These are phyloP conservation scores for Trissolcus basalis DNA, from an alignment of 1,140 invertebrate species.

Conservation along the genomic window DNA sequence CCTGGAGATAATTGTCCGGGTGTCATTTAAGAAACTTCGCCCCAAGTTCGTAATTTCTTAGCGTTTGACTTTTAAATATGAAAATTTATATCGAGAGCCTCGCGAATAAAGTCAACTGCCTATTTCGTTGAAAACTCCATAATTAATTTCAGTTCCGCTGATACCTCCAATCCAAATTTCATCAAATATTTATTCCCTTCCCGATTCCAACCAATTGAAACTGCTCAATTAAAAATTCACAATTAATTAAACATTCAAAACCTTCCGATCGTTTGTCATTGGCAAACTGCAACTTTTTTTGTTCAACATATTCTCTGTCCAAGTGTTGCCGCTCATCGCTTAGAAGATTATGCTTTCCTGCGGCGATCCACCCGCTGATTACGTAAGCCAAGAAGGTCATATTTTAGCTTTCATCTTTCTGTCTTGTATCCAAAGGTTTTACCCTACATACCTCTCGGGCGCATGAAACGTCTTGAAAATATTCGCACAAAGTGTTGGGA, in stretches of 20 bases:
- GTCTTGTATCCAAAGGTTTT: conserved; percentile 15
- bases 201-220: background rate
- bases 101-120: conserved; percentile 10
- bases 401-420: conserved; percentile 27
- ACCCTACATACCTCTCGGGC: conserved; percentile 19
- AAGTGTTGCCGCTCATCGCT: background rate
- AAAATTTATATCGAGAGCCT: conserved; percentile 30
- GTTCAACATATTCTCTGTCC: conserved; percentile 3
- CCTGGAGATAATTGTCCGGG: conserved; percentile 40
- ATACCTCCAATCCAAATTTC: background rate
- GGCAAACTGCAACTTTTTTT: background rate
- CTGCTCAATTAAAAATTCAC: background rate
- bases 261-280: background rate
- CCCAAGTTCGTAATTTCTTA: conserved; percentile 37
- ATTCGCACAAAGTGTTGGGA: conserved; percentile 45
- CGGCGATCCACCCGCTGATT: conserved; percentile 6
- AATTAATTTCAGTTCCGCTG: conserved; percentile 6
- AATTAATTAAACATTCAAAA: background rate
- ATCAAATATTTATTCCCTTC: conserved; percentile 1
- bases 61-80: conserved; percentile 46
- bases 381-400: conserved; percentile 16
- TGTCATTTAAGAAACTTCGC: conserved; percentile 29
- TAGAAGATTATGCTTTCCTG: background rate
- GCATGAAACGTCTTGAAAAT: conserved; percentile 35
- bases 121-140: conserved; percentile 7